Evolutionary conservation across 2,888 invertebrate species (phyloP).

Genomic region (Augiades crinisus): DNA sequence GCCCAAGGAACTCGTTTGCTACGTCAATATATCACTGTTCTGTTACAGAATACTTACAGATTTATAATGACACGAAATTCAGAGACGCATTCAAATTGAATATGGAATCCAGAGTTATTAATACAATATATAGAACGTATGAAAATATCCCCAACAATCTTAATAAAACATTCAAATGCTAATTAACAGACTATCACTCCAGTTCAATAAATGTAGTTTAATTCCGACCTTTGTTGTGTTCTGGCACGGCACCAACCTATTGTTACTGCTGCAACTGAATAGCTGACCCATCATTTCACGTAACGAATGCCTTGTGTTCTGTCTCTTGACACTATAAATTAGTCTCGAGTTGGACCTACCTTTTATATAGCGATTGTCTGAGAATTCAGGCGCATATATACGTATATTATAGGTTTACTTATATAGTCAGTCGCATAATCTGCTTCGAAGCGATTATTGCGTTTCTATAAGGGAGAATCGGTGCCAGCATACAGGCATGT

Average conservation of each 20-base stretch:
- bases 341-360: conserved; percentile 9
- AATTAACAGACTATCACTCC: conserved; percentile 18
- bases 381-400: neutral
- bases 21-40: too few species aligned
- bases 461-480: too few species aligned
- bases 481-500: too few species aligned
- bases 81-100: too few species aligned
- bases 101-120: too few species aligned
- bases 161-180: conserved; percentile 18
- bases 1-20: too few species aligned
- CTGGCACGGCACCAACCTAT: conserved; percentile 22
- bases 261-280: conserved; percentile 21
- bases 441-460: too few species aligned
- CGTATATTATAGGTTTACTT: neutral
- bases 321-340: conserved; percentile 20
- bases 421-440: too few species aligned
- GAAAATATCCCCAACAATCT: conserved; percentile 2
- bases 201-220: conserved; percentile 21
- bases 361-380: conserved; percentile 4
- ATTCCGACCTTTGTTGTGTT: conserved; percentile 14
- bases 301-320: conserved; percentile 16
- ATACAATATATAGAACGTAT: too few species aligned
- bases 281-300: conserved; percentile 25
- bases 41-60: too few species aligned
- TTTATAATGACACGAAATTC: too few species aligned